phyloP scores from a whole-genome alignment of 2,113 vertebrate species.

The Hucho hucho region DNA sequence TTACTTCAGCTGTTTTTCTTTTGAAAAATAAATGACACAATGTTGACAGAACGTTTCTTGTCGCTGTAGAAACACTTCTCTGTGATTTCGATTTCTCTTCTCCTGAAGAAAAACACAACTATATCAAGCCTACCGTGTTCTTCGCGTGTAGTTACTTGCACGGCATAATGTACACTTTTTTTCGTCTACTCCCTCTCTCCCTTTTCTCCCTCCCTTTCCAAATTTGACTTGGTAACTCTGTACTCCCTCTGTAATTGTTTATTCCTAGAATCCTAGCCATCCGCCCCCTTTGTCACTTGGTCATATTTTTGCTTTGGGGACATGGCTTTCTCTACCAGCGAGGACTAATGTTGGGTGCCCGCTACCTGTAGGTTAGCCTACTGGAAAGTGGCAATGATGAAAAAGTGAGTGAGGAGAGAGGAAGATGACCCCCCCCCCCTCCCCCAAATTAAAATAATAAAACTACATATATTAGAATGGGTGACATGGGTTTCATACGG shows the following conservation, averaged over 20 bases:
- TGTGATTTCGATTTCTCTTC: not conserved
- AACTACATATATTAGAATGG: no score
- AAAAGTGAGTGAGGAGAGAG: no score
- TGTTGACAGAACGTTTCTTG: not conserved
- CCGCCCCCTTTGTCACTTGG: not conserved
- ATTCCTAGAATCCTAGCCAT: not conserved
- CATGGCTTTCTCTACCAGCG: no score
- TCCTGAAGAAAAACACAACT: not conserved
- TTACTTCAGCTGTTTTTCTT: conserved; percentile 1
- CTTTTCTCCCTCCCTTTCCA: not conserved
- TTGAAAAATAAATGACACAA: not conserved
- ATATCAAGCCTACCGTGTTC: not conserved
- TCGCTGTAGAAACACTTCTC: not conserved
- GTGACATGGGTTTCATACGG: no score
- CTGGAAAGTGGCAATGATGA: no score
- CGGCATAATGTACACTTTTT: not conserved
- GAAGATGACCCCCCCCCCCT: no score
- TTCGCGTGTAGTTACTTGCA: not conserved
- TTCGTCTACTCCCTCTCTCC: not conserved
- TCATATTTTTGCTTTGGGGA: no score
- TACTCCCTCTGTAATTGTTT: not conserved
- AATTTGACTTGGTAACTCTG: not conserved
- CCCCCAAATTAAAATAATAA: no score
- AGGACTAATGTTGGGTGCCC: no score
- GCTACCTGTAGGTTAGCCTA: no score